Evolutionary conservation across 2,113 vertebrate species (phyloP).

Genomic region (Pachycephala philippinensis): DNA sequence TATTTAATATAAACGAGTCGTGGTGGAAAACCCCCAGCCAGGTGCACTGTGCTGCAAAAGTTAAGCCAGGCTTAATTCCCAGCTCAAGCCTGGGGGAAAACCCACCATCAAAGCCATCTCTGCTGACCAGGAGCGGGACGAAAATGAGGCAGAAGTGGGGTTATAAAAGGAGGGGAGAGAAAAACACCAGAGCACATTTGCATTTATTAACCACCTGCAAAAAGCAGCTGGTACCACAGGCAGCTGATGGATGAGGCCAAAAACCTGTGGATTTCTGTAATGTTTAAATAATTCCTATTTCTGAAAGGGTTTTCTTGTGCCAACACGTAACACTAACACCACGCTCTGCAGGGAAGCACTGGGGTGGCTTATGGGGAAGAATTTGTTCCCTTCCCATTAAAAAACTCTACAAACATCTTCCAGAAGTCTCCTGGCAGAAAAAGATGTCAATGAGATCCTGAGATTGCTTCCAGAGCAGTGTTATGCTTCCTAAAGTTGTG

Average conservation of each 20-base stretch:
- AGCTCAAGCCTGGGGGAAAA: background rate
- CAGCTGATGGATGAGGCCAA: background rate
- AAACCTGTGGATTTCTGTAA: background rate
- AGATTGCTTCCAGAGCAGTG: background rate
- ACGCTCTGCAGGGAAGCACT: background rate
- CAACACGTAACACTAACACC: background rate
- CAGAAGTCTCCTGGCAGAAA: background rate
- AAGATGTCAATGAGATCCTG: background rate
- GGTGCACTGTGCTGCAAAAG: background rate
- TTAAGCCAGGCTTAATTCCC: background rate
- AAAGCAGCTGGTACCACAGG: background rate
- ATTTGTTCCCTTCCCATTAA: background rate
- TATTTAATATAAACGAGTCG: background rate
- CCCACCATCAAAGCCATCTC: background rate
- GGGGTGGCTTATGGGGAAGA: background rate
- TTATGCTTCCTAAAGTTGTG: background rate
- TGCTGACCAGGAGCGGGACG: background rate
- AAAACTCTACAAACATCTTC: background rate
- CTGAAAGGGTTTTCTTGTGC: background rate
- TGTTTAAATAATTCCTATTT: background rate
- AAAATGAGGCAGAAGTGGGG: background rate
- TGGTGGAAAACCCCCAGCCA: background rate
- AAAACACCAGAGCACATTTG: background rate
- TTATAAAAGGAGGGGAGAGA: background rate
- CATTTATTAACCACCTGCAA: constrained; percentile 18